Percentiles rank a stretch among this genome's conserved stretches.
Evolutionary conservation across 1,140 invertebrate species (phyloP).

Genomic region (Temnothorax curvispinosus): DNA sequence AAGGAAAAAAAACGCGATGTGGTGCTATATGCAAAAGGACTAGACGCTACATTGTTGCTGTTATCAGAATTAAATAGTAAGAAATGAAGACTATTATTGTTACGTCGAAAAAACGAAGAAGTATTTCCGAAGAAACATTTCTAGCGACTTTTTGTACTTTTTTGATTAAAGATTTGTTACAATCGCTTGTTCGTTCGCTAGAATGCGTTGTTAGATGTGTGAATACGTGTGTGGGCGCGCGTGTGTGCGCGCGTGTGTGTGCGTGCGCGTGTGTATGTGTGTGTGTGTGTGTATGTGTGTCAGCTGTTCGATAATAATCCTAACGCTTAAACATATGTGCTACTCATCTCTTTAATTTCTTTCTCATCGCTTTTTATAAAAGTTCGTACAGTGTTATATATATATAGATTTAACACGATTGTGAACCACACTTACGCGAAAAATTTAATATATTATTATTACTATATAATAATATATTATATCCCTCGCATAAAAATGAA

Average conservation of each 20-base stretch:
- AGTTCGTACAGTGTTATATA: conserved; percentile 55
- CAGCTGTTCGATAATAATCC: conserved; percentile 37
- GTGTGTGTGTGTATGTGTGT: conserved; percentile 27
- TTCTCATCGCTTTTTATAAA: conserved; percentile 64
- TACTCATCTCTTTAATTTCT: conserved; percentile 59
- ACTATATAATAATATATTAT: conserved; percentile 39
- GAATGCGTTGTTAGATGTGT: conserved; percentile 50
- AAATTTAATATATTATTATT: conserved; percentile 34
- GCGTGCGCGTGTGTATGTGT: background rate
- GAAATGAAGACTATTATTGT: conserved; percentile 73
- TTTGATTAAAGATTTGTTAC: conserved; percentile 82
- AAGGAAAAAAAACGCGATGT: conserved; percentile 76
- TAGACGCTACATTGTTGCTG: conserved; percentile 78
- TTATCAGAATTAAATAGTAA: conserved; percentile 76
- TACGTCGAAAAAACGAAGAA: conserved; percentile 74
- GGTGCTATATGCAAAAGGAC: conserved; percentile 78
- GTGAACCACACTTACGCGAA: conserved; percentile 20
- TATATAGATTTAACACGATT: conserved; percentile 40
- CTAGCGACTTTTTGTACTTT: conserved; percentile 84
- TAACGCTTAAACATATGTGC: conserved; percentile 59
- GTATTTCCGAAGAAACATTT: conserved; percentile 76
- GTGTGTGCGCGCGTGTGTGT: background rate
- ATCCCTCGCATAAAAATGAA: conserved; percentile 27
- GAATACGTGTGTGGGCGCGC: background rate
- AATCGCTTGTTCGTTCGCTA: conserved; percentile 61